phyloP scores from a whole-genome alignment of 2,797 vertebrate genomes.

The Syndactyla subalaris region DNA sequence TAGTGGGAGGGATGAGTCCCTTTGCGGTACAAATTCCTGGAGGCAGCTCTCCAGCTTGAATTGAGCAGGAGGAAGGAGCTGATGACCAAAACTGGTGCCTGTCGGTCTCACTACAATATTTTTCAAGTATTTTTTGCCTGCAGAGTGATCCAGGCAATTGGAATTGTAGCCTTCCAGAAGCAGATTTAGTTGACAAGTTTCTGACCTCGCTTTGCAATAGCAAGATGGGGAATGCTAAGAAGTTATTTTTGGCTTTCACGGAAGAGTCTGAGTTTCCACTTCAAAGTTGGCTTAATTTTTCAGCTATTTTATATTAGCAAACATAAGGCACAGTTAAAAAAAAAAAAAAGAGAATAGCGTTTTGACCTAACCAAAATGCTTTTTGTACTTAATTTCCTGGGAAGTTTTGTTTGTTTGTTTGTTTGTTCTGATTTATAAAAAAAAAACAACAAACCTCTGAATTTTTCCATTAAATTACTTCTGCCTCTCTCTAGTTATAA shows the following conservation, averaged over 20 bases:
- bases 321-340: neutral
- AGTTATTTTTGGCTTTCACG: slow-evolving; percentile 38
- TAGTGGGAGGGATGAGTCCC: neutral
- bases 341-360: neutral
- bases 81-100: neutral
- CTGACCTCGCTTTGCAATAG: slow-evolving; percentile 45
- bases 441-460: neutral
- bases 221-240: neutral
- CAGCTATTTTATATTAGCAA: slow-evolving; percentile 30
- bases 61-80: neutral
- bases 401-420: neutral
- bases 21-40: neutral
- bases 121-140: slow-evolving; percentile 4
- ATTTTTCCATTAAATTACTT: neutral
- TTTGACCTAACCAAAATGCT: neutral
- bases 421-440: neutral
- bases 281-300: slow-evolving; percentile 35
- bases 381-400: neutral
- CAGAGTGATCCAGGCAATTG: neutral
- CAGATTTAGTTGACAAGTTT: slow-evolving; percentile 39
- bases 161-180: slow-evolving; percentile 8
- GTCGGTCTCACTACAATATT: neutral
- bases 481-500: neutral
- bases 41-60: neutral
- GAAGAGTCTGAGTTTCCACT: slow-evolving; percentile 22